Conservation (phyloP, 2,888 invertebrate species). For the Ennomos fuscantarius region DNA sequence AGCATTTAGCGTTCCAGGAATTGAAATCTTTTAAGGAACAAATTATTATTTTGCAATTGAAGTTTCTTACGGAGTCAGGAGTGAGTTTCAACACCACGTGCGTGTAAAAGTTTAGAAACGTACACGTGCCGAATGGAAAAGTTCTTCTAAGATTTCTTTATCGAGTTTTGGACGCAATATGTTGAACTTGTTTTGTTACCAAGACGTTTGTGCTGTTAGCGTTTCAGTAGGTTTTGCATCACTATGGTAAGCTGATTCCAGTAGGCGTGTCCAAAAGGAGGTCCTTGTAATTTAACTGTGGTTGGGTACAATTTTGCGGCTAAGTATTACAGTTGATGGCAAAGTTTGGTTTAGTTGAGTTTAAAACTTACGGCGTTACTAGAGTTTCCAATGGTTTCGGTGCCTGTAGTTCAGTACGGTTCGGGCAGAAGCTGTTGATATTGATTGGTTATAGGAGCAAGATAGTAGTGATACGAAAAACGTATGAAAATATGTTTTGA, state of each 20-base stretch:
- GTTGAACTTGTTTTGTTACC: too few relatives aligned
- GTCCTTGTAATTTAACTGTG: background rate
- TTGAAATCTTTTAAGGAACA: constrained; percentile 1
- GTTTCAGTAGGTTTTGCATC: too few relatives aligned
- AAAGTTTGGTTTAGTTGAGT: constrained; percentile 12
- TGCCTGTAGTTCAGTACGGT: too few relatives aligned
- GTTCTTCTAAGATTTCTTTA: constrained; percentile 1
- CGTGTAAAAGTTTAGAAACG: constrained; percentile 1
- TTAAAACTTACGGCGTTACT: constrained; percentile 16
- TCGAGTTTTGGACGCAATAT: too few relatives aligned
- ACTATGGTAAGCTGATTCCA: background rate
- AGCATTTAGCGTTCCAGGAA: constrained; percentile 1
- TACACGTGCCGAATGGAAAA: background rate
- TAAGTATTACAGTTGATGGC: constrained; percentile 2
- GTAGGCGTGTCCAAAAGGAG: background rate
- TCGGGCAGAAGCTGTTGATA: too few relatives aligned
- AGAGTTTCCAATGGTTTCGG: background rate
- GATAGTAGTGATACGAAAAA: too few relatives aligned
- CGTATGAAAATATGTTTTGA: too few relatives aligned
- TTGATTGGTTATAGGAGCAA: too few relatives aligned
- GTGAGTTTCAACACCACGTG: too few relatives aligned
- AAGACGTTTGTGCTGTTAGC: too few relatives aligned
- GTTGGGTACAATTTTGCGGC: background rate
- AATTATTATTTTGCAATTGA: constrained; percentile 2
- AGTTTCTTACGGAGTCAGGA: too few relatives aligned